A percentile compares a stretch with the other conserved stretches of the same genome.
These are phyloP conservation scores for Capitella teleta DNA, from an alignment of 1,140 invertebrate species.

Conservation along the genomic window DNA sequence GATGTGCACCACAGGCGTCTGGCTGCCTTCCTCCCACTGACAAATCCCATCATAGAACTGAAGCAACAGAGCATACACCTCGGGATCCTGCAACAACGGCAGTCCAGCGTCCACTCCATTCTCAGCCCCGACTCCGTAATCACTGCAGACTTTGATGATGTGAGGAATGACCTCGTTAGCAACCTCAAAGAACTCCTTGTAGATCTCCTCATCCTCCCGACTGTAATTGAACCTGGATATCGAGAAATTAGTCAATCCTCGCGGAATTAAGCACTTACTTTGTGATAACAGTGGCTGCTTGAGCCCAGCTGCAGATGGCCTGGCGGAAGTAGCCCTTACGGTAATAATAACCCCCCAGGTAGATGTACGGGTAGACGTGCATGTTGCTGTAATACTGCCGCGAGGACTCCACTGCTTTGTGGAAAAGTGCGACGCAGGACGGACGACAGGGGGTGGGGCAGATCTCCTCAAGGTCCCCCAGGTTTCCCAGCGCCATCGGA, in stretches of 20 bases:
- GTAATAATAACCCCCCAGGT: constrained; percentile 84
- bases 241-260: too few relatives aligned
- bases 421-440: constrained; percentile 40
- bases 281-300: constrained; percentile 81
- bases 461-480: constrained; percentile 84
- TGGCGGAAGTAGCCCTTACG: constrained; percentile 78
- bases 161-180: constrained; percentile 91
- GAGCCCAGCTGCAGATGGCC: constrained; percentile 87
- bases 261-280: constrained; percentile 53
- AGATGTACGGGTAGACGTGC: constrained; percentile 93
- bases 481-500: constrained; percentile 82
- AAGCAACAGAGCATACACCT: constrained; percentile 80
- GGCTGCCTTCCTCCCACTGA: constrained; percentile 90
- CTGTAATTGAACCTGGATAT: constrained; percentile 83
- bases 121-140: background rate
- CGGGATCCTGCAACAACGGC: constrained; percentile 68
- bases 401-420: constrained; percentile 69
- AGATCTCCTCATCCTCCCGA: constrained; percentile 84
- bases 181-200: constrained; percentile 92
- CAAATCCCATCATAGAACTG: constrained; percentile 93
- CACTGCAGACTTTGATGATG: constrained; percentile 61
- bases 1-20: constrained; percentile 87
- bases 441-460: constrained; percentile 54
- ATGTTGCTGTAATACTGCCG: constrained; percentile 74
- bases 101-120: background rate